A percentile compares a stretch with the other conserved stretches of the same genome.
These are phyloP conservation scores for Machimus rusticus DNA, from an alignment of 2,888 invertebrate genomes.

Conservation along the genomic window DNA sequence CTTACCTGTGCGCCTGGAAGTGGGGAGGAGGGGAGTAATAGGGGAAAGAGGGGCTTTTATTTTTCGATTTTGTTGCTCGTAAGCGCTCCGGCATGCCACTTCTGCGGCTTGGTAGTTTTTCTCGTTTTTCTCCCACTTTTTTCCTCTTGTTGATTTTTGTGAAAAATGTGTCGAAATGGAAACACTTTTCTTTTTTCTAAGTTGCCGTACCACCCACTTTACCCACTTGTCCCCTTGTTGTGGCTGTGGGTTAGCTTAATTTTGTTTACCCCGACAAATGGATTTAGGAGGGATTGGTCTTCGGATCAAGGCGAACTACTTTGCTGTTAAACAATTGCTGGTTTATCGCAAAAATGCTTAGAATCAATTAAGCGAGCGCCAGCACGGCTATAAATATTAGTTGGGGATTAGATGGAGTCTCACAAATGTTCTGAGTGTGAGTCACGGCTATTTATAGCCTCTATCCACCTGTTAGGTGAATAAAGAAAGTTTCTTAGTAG, in stretches of 20 bases:
- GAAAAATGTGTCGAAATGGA: not conserved
- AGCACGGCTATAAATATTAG: not conserved
- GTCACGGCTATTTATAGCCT: not conserved
- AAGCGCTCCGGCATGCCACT: not conserved
- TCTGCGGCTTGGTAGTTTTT: not conserved
- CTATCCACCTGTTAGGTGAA: not conserved
- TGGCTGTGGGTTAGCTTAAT: not conserved
- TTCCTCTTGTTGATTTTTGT: not conserved
- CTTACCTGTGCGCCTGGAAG: not conserved
- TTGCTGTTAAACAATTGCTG: not conserved
- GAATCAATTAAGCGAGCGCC: not conserved
- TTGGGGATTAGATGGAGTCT: not conserved
- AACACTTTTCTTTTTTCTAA: not conserved
- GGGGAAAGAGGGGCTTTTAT: not conserved
- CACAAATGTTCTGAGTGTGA: not conserved
- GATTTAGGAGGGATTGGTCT: not conserved
- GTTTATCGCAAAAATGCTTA: not conserved
- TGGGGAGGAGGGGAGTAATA: not conserved
- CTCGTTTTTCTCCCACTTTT: not conserved
- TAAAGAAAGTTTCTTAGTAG: not conserved
- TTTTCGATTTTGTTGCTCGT: not conserved
- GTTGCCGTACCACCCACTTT: not conserved
- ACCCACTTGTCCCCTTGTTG: not conserved
- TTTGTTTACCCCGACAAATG: not conserved
- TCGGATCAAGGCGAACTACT: constrained; percentile 4